phyloP scores from a whole-genome alignment of 2,888 invertebrate genomes.

The Elysia crispata region DNA sequence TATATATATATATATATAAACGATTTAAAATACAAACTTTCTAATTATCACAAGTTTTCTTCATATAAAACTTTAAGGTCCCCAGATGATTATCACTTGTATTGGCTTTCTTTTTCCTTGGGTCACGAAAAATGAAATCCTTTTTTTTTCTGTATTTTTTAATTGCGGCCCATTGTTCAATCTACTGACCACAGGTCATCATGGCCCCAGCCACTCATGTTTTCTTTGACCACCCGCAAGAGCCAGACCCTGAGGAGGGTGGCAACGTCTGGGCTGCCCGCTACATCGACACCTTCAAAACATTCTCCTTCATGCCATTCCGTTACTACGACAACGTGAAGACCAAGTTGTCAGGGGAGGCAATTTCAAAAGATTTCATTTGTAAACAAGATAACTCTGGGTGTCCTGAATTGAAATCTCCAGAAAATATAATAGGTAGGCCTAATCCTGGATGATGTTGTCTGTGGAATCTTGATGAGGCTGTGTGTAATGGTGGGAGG shows the following conservation, averaged over 20 bases:
- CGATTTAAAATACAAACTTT: too few species aligned
- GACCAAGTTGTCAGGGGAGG: constrained; percentile 57
- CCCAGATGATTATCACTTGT: too few species aligned
- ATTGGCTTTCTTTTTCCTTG: background rate
- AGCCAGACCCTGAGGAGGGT: constrained; percentile 70
- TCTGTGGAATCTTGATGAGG: too few species aligned
- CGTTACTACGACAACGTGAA: constrained; percentile 61
- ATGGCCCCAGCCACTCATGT: constrained; percentile 66
- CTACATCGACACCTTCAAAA: constrained; percentile 65
- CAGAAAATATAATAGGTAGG: constrained; percentile 70
- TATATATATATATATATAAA: too few species aligned
- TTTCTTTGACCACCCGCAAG: constrained; percentile 71
- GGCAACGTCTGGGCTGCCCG: constrained; percentile 75
- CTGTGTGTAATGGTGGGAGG: too few species aligned
- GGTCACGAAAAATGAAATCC: background rate
- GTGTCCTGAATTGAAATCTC: constrained; percentile 62
- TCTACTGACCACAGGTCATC: constrained; percentile 62
- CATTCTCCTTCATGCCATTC: constrained; percentile 66
- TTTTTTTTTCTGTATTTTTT: background rate
- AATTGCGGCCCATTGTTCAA: background rate
- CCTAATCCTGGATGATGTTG: constrained; percentile 43
- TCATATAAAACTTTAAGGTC: too few species aligned
- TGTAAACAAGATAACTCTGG: constrained; percentile 58
- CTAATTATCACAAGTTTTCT: too few species aligned
- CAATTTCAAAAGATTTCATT: constrained; percentile 55